phyloP scores from a whole-genome alignment of 2,888 invertebrate genomes.

The Phengaris alcon region DNA sequence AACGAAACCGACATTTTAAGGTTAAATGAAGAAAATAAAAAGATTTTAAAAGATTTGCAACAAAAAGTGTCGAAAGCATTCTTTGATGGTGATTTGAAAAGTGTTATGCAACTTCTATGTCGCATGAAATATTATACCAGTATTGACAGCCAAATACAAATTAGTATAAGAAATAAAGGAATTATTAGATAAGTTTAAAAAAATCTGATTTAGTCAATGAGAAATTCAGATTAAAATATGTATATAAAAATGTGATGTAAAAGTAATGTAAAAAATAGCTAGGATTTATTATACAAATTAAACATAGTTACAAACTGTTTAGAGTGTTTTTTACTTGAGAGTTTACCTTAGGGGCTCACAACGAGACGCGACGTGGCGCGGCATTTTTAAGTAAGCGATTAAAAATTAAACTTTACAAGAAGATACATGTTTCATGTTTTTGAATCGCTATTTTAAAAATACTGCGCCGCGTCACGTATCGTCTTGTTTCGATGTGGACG shows the following conservation, averaged over 20 bases:
- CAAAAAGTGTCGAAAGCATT: constrained; percentile 82
- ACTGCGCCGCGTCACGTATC: too few species aligned
- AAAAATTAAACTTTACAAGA: too few species aligned
- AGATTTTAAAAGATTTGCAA: constrained; percentile 73
- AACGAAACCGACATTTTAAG: constrained; percentile 77
- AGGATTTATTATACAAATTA: too few species aligned
- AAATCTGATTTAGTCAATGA: neutral
- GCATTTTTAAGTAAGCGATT: too few species aligned
- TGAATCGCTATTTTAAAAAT: too few species aligned
- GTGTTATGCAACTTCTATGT: constrained; percentile 83
- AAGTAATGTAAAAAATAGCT: neutral
- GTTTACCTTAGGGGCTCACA: too few species aligned
- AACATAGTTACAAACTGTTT: too few species aligned
- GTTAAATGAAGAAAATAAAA: constrained; percentile 79
- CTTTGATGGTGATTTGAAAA: constrained; percentile 79
- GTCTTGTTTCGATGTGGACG: too few species aligned
- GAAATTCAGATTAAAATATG: neutral
- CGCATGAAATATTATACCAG: constrained; percentile 92
- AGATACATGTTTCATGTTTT: too few species aligned
- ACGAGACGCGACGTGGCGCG: too few species aligned
- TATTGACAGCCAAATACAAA: constrained; percentile 87
- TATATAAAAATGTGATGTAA: neutral
- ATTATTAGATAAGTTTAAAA: constrained; percentile 61
- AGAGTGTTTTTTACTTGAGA: too few species aligned
- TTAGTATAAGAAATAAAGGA: constrained; percentile 77